Evolutionary conservation across 2,888 invertebrate genomes (phyloP).

Genomic region (Drosophila falleni): DNA sequence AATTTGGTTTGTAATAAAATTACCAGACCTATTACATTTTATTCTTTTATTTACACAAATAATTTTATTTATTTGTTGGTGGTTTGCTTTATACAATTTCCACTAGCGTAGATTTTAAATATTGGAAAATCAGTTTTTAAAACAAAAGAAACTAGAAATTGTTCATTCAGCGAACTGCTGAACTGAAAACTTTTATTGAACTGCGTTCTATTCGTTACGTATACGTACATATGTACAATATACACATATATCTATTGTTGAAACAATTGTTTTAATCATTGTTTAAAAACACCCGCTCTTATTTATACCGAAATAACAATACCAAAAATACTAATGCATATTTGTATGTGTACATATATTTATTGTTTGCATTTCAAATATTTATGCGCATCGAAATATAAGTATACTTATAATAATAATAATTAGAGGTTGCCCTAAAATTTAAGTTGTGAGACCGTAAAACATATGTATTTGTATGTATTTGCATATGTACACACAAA

Average conservation of each 20-base stretch:
- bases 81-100: too few species aligned
- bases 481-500: slow-evolving; percentile 1
- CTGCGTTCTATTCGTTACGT: background rate
- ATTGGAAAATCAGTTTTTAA: too few species aligned
- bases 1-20: background rate
- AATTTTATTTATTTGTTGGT: background rate
- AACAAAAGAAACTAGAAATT: background rate
- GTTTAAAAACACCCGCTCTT: background rate
- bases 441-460: background rate
- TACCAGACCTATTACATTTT: too few species aligned
- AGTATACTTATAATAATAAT: slow-evolving; percentile 22
- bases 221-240: background rate
- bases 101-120: too few species aligned
- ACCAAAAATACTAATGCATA: background rate
- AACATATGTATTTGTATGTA: slow-evolving; percentile 5
- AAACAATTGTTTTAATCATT: slow-evolving; percentile 8
- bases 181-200: background rate
- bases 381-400: slow-evolving; percentile 20
- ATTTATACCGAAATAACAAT: background rate
- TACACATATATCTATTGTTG: slow-evolving; percentile 5
- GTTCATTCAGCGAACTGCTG: background rate
- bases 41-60: too few species aligned
- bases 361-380: slow-evolving; percentile 14
- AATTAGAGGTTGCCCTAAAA: background rate
- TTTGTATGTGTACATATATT: background rate